Evolutionary conservation across 2,888 invertebrate species (phyloP).

Genomic region (Drosophila formosana): DNA sequence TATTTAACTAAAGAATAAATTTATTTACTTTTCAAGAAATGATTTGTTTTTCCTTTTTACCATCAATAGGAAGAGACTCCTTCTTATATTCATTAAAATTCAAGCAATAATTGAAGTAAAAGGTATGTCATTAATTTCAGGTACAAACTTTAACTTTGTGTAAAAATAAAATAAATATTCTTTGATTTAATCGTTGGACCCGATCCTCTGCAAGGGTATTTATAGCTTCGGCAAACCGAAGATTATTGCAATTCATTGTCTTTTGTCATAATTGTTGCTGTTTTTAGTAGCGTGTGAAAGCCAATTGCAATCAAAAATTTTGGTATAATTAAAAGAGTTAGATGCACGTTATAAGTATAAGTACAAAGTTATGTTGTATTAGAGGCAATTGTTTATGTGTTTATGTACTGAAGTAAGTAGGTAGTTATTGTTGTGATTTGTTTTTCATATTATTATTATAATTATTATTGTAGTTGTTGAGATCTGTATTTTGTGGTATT

Average conservation of each 20-base stretch:
- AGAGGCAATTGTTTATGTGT: constrained; percentile 29
- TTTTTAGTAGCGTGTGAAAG: constrained; percentile 62
- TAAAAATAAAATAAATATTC: neutral
- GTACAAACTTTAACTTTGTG: no score
- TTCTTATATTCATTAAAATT: no score
- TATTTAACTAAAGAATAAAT: neutral
- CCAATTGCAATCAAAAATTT: constrained; percentile 54
- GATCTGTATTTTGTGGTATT: constrained; percentile 27
- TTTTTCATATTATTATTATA: constrained; percentile 37
- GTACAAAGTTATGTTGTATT: constrained; percentile 18
- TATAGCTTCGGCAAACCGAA: constrained; percentile 25
- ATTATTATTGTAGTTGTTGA: constrained; percentile 22
- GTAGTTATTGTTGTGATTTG: constrained; percentile 25
- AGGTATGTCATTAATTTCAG: no score
- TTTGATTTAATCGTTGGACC: no score
- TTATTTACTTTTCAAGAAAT: no score
- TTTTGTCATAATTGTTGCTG: constrained; percentile 26
- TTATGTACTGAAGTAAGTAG: constrained; percentile 2
- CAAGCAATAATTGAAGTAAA: no score
- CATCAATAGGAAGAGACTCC: no score
- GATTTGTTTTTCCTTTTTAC: no score
- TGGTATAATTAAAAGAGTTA: constrained; percentile 38
- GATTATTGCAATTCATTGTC: constrained; percentile 5
- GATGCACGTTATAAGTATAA: constrained; percentile 49
- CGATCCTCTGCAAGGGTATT: constrained; percentile 33